Percentiles rank a stretch among this genome's conserved stretches.
Conservation (phyloP, 2,797 vertebrate species). For the Aulostomus chinensis region DNA sequence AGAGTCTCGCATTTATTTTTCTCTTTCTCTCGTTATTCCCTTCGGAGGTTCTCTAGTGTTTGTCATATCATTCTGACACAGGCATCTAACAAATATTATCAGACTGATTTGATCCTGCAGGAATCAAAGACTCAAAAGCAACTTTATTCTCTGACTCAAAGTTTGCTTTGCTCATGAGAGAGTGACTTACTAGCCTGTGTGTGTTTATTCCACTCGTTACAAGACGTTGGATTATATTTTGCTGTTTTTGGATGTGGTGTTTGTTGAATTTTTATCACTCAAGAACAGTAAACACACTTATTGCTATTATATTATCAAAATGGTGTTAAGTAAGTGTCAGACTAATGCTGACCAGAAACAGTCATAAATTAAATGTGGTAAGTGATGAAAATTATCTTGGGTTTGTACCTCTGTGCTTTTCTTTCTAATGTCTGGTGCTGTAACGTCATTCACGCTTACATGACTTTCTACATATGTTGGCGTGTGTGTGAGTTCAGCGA, state of each 20-base stretch:
- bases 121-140: slow-evolving; percentile 16
- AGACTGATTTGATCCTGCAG: neutral
- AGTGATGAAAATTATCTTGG: slow-evolving; percentile 14
- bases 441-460: slow-evolving; percentile 11
- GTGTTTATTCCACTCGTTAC: slow-evolving; percentile 20
- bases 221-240: slow-evolving; percentile 12
- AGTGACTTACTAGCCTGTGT: neutral
- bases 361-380: too few relatives aligned
- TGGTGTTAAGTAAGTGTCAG: slow-evolving; percentile 1
- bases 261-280: slow-evolving; percentile 21
- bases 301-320: neutral
- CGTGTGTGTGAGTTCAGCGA: slow-evolving; percentile 8
- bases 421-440: slow-evolving; percentile 15
- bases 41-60: neutral
- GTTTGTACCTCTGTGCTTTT: slow-evolving; percentile 18
- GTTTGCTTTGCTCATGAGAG: slow-evolving; percentile 8
- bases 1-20: neutral
- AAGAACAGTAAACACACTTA: slow-evolving; percentile 8
- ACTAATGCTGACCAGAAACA: slow-evolving; percentile 6
- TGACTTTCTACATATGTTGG: neutral
- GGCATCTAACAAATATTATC: neutral
- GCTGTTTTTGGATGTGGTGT: slow-evolving; percentile 12
- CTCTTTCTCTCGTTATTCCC: neutral
- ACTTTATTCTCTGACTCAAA: slow-evolving; percentile 13
- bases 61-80: neutral